Evolutionary conservation across 1,140 invertebrate species (phyloP), one percentile per base, ranked within the genome.

Genomic region (Aphaenogaster ashmeadi): DNA sequence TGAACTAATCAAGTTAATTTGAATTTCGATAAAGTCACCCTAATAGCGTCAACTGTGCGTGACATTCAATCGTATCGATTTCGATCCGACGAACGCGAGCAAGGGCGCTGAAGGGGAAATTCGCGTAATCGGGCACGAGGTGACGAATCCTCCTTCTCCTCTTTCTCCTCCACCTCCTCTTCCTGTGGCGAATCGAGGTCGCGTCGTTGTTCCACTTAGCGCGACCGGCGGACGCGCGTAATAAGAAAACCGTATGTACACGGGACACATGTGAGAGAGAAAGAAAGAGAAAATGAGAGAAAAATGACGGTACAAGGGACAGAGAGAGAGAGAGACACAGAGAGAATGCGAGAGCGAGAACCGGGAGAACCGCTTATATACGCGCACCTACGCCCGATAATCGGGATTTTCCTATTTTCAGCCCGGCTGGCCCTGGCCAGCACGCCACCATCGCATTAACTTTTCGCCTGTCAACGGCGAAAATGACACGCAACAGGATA

Each of bases 321-420:
- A 52, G 66, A 58, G 36, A 54, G 3, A 15, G 11, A 60, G 6
- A 56, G 18, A 21, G n/a, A 56, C 9, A 72, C 18, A 36, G 13
- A 21, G 38, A 66, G 27, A 38, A 38, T 27, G 27, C 8, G 11
- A 64, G 18, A 33, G 18, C 11, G 47, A 75, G 36, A 54, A 58
- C 64, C 5, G 74, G 27, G 33, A 69, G 54, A 67, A 36, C 21
- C 27, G 21, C 38, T 74, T 85, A 64, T 47, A 78, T n/a, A 47
- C 50, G 21, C n/a, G 81, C 81, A 88, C 74, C 87, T 88, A 88
- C 72, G 41, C 47, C 50, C 66, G n/a, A 74, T 85, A 88, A 80
- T 78, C 64, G 62, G 62, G 44, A 75, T 79, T 89, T 87, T 78
- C 88, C 88, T 91, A 91, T 91, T 91, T 91, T 88, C 86, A 75